A percentile compares a stretch with the other conserved stretches of the same genome.
These are phyloP conservation scores for Chiloscyllium plagiosum DNA, from an alignment of 2,113 vertebrate species.

Conservation along the genomic window DNA sequence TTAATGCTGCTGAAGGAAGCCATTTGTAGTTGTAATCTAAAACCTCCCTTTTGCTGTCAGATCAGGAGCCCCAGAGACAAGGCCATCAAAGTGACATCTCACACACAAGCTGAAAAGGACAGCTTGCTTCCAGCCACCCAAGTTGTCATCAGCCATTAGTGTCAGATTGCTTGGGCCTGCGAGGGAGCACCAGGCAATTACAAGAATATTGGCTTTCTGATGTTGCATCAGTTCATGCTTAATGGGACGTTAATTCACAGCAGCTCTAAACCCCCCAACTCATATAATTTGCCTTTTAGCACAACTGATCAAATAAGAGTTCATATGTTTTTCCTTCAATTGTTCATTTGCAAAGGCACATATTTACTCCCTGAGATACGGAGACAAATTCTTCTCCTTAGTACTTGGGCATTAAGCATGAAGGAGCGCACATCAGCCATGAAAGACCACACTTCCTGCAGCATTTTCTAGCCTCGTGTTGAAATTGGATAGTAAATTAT, in stretches of 20 bases:
- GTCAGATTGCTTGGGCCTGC: not conserved
- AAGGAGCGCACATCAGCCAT: not conserved
- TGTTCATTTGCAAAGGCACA: not conserved
- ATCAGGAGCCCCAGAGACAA: not conserved
- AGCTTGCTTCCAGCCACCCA: not conserved
- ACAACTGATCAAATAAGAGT: slow-evolving; percentile 5
- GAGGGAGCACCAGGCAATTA: not conserved
- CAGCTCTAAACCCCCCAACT: not conserved
- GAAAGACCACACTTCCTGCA: not conserved
- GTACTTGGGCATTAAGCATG: too few relatives aligned
- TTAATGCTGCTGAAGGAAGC: not conserved
- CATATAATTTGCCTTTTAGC: slow-evolving; percentile 18
- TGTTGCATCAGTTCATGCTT: not conserved
- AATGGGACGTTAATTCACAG: slow-evolving; percentile 1
- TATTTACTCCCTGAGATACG: not conserved
- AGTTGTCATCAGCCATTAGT: slow-evolving; percentile 20
- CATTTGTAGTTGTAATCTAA: slow-evolving; percentile 17
- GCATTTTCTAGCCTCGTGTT: not conserved
- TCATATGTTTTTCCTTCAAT: not conserved
- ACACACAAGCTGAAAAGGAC: not conserved
- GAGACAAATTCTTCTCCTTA: not conserved
- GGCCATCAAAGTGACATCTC: slow-evolving; percentile 1
- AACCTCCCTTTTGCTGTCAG: slow-evolving; percentile 24
- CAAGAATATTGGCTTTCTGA: not conserved
- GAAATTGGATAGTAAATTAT: not conserved